Percentiles rank a stretch among this genome's conserved stretches.
Evolutionary conservation across 1,140 invertebrate species (phyloP).

Genomic region (Drosophila subpulchrella): DNA sequence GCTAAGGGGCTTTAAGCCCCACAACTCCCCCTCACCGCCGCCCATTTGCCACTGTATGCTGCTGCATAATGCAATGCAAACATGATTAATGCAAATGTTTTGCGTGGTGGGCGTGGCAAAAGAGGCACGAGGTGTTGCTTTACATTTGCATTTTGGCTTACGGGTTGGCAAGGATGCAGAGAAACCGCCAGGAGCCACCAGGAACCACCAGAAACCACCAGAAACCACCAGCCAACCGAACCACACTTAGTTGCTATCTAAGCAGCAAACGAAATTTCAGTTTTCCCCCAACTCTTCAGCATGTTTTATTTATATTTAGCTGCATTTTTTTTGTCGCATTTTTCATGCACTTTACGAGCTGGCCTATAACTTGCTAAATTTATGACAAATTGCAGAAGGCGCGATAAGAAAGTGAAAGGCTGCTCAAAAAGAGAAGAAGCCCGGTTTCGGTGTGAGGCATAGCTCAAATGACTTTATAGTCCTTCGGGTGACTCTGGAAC

Average conservation of each 20-base stretch:
- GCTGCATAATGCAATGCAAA: slow-evolving; percentile 80
- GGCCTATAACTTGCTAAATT: slow-evolving; percentile 69
- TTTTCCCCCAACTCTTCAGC: neutral
- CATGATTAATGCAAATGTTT: slow-evolving; percentile 83
- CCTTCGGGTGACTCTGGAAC: slow-evolving; percentile 32
- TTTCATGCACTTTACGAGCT: slow-evolving; percentile 74
- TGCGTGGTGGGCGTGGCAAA: slow-evolving; percentile 72
- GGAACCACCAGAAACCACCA: slow-evolving; percentile 24
- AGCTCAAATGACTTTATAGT: slow-evolving; percentile 58
- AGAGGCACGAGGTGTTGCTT: slow-evolving; percentile 63
- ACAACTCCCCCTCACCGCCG: slow-evolving; percentile 23
- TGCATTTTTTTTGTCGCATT: slow-evolving; percentile 49
- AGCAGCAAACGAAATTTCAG: slow-evolving; percentile 42
- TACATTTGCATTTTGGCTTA: slow-evolving; percentile 81
- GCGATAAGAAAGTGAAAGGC: slow-evolving; percentile 81
- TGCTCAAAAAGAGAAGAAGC: slow-evolving; percentile 13
- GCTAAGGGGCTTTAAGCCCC: slow-evolving; percentile 53
- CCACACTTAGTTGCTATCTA: slow-evolving; percentile 79
- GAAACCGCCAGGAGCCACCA: slow-evolving; percentile 9
- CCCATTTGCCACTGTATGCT: slow-evolving; percentile 53
- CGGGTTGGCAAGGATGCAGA: slow-evolving; percentile 49
- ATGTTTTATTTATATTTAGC: neutral
- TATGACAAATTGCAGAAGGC: slow-evolving; percentile 71
- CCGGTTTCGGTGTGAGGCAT: slow-evolving; percentile 22
- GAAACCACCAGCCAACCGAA: slow-evolving; percentile 39